Base-by-base conservation (phyloP, 2,113 vertebrate genomes). In the Paratilapia polleni region DNA sequence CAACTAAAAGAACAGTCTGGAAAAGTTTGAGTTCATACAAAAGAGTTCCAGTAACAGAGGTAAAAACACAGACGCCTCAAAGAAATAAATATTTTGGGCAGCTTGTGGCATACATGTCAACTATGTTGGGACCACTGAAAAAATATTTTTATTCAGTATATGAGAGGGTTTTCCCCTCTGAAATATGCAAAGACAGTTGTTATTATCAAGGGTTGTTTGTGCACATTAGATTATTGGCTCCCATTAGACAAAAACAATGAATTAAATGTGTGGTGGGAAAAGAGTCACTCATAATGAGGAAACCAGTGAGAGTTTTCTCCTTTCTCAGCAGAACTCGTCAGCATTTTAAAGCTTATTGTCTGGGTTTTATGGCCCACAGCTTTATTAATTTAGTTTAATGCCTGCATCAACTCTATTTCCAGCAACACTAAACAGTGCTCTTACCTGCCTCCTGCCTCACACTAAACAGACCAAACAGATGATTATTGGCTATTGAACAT, bases 51-150 rank as follows among this genome's bases (percentile, higher is more conserved):
- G 59, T 59, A 83, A 86, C 68, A 83, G 77, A 76, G 61, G 80
- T 78, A 86, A 78, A 90, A 88, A 68, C 64, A 85, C 49, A 10
- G 24, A 43, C 56, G 19, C 58, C 84, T 85, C 88, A 84, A 60
- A 17, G 74, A 84, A 91, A 93, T 78, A 91, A 76, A 92, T 80
- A 75, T 78, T 86, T 61, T 82, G 19, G 58, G 52, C 38, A 56
- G 11, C n/a, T 74, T 82, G 47, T 58, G 54, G 57, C 26, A 84
- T 63, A 70, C 31, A 80, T 81, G 70, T 78, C 49, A 77, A 61
- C 8, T 24, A 9, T 73, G 81, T 85, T 74, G 64, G 43, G 52
- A 76, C 59, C 20, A 49, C 9, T 79, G 58, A 66, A 76, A 86
- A 63, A 38, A 15, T 57, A 1, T 58, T 80, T 63, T 61, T 34